phyloP scores from a whole-genome alignment of 2,113 vertebrate species.

The Eonycteris spelaea region DNA sequence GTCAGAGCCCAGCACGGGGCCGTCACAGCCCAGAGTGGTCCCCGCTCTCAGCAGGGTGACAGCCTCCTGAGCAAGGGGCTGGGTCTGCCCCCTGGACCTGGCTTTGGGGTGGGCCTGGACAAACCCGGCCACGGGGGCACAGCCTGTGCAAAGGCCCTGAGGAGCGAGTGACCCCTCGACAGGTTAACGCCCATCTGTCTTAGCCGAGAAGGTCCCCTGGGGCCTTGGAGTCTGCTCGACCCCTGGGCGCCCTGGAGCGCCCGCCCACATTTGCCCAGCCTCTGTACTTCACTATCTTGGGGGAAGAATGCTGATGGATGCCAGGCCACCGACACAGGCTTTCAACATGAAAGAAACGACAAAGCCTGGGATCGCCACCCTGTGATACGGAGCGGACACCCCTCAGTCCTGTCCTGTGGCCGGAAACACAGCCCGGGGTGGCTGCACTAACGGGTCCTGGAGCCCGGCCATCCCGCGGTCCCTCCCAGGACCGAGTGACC shows the following conservation, averaged over 20 bases:
- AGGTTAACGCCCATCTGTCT: background rate
- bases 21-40: background rate
- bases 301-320: background rate
- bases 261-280: fast-evolving
- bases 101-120: background rate
- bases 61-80: background rate
- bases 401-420: background rate
- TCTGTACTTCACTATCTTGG: background rate
- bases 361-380: background rate
- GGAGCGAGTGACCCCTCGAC: background rate
- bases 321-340: background rate
- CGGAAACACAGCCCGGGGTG: background rate
- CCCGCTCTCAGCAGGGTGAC: background rate
- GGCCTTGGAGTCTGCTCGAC: background rate
- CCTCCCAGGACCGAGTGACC: background rate
- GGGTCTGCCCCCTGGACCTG: fast-evolving
- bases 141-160: background rate
- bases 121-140: background rate
- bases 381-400: fast-evolving
- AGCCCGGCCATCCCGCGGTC: fast-evolving
- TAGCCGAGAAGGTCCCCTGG: background rate
- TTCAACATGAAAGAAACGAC: background rate
- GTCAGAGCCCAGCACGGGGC: too few species aligned
- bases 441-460: background rate
- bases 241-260: background rate